Evolutionary conservation across 2,113 vertebrate species (phyloP).

Genomic region (Tyto alba): DNA sequence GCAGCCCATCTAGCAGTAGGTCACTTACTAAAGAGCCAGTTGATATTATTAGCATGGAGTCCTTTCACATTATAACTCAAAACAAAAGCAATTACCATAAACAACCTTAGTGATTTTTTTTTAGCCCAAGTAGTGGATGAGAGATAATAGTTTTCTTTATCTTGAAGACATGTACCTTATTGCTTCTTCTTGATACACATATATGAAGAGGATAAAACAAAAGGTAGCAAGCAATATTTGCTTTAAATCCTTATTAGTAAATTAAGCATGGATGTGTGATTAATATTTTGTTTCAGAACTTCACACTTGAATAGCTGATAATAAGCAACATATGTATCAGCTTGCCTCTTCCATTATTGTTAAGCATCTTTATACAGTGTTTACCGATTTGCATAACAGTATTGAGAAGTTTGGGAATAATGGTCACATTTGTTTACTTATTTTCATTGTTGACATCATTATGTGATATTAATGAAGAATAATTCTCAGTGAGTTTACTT

Average conservation of each 20-base stretch:
- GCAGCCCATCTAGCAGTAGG: neutral
- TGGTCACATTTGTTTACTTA: neutral
- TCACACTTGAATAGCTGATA: neutral
- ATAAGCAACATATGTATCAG: neutral
- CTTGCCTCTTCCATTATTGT: neutral
- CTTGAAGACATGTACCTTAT: neutral
- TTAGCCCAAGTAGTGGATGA: neutral
- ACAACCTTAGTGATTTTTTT: neutral
- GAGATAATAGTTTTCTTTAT: neutral
- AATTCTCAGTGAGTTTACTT: neutral
- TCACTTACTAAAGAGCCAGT: neutral
- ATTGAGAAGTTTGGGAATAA: neutral
- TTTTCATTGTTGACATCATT: neutral
- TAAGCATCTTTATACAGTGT: neutral
- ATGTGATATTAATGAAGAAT: neutral
- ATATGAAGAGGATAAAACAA: neutral
- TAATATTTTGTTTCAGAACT: slow-evolving; percentile 25
- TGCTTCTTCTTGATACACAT: neutral
- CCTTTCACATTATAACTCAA: neutral
- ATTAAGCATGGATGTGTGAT: slow-evolving; percentile 9
- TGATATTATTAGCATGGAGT: neutral
- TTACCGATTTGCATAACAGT: neutral
- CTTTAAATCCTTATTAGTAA: slow-evolving; percentile 24
- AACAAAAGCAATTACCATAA: neutral
- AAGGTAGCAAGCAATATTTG: neutral